Conservation (phyloP, 2,888 invertebrate genomes). For the Eledona agricola region DNA sequence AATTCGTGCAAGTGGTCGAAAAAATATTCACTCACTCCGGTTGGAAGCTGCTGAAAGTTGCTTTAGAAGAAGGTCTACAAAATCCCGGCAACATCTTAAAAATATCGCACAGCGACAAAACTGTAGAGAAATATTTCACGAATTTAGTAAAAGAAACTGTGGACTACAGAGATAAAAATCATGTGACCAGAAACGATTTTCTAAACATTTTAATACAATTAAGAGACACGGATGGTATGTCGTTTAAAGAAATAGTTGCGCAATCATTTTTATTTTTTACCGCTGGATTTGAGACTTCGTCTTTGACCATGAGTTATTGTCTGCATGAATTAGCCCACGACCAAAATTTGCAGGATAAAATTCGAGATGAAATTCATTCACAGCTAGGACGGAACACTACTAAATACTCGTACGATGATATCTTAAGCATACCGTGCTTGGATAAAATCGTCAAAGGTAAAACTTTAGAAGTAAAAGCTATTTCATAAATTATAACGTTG, state of each 20-base stretch:
- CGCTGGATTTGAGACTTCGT: slow-evolving; percentile 70
- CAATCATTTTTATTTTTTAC: slow-evolving; percentile 68
- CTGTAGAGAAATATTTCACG: slow-evolving; percentile 29
- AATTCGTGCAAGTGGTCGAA: slow-evolving; percentile 29
- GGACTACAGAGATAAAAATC: slow-evolving; percentile 60
- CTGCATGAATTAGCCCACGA: slow-evolving; percentile 64
- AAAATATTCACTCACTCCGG: slow-evolving; percentile 17
- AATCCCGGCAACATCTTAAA: slow-evolving; percentile 35
- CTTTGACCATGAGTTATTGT: slow-evolving; percentile 66
- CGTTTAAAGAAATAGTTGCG: slow-evolving; percentile 55
- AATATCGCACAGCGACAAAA: slow-evolving; percentile 15
- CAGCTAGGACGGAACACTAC: slow-evolving; percentile 53
- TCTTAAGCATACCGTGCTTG: slow-evolving; percentile 62
- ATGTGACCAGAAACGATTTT: slow-evolving; percentile 64
- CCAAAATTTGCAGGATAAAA: slow-evolving; percentile 59
- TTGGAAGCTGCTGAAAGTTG: slow-evolving; percentile 20
- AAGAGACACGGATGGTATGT: slow-evolving; percentile 45
- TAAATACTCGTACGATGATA: slow-evolving; percentile 58
- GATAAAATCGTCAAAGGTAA: slow-evolving; percentile 54
- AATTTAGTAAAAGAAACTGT: slow-evolving; percentile 60
- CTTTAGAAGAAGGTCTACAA: slow-evolving; percentile 24
- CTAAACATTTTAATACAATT: slow-evolving; percentile 65
- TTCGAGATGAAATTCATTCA: slow-evolving; percentile 58
- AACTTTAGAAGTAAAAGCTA: background rate
- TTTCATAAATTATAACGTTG: slow-evolving; percentile 3